These are phyloP conservation scores for Xestia rhomboidea DNA, from an alignment of 2,888 invertebrate genomes.

Conservation along the genomic window DNA sequence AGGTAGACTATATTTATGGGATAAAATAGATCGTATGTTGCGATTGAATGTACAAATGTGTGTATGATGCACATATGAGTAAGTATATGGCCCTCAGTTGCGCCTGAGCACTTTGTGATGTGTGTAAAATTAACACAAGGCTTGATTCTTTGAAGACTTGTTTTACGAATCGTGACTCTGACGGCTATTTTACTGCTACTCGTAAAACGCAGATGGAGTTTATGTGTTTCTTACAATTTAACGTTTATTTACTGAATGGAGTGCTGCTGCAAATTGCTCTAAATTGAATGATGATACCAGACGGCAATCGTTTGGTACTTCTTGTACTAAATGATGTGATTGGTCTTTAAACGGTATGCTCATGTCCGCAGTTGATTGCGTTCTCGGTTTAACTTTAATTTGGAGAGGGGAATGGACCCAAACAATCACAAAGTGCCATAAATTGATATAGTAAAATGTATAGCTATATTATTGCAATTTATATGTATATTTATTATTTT, in stretches of 20 bases:
- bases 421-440: background rate
- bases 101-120: background rate
- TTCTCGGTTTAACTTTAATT: background rate
- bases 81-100: background rate
- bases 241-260: slow-evolving; percentile 39
- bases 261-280: slow-evolving; percentile 23
- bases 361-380: background rate
- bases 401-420: background rate
- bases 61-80: background rate
- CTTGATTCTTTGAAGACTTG: slow-evolving; percentile 42
- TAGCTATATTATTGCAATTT: too few species aligned
- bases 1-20: background rate
- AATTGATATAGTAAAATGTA: background rate
- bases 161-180: slow-evolving; percentile 11
- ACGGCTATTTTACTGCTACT: slow-evolving; percentile 30
- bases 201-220: slow-evolving; percentile 43
- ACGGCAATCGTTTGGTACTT: background rate
- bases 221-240: slow-evolving; percentile 31
- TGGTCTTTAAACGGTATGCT: background rate
- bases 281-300: slow-evolving; percentile 34
- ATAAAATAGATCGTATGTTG: background rate
- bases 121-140: slow-evolving; percentile 22
- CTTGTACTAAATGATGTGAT: background rate
- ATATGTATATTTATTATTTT: too few species aligned
- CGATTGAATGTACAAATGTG: background rate